phyloP scores from a whole-genome alignment of 2,888 invertebrate species.

The Limenitis camilla region DNA sequence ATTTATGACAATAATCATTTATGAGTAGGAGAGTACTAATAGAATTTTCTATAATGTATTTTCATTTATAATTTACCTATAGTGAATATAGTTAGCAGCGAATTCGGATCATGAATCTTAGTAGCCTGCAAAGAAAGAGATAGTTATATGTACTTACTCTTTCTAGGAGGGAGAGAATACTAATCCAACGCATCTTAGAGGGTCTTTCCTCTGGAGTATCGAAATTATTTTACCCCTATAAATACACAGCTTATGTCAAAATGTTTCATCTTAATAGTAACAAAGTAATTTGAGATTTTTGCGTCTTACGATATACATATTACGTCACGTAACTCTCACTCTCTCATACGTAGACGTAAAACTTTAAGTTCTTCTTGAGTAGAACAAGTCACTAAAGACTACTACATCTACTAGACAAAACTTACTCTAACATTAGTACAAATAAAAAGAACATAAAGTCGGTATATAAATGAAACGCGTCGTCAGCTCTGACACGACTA shows the following conservation, averaged over 20 bases:
- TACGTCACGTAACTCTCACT: too few relatives aligned
- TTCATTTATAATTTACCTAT: too few relatives aligned
- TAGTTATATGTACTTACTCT: background rate
- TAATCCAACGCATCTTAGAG: slow-evolving; percentile 8
- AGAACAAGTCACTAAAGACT: too few relatives aligned
- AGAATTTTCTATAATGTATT: too few relatives aligned
- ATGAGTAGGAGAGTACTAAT: too few relatives aligned
- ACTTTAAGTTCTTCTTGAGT: too few relatives aligned
- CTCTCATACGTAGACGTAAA: too few relatives aligned
- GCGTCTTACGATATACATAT: too few relatives aligned
- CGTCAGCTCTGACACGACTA: slow-evolving; percentile 5
- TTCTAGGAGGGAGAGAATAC: slow-evolving; percentile 11
- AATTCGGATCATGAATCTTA: too few relatives aligned
- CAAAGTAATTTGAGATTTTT: too few relatives aligned
- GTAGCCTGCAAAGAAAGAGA: background rate
- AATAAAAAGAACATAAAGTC: background rate
- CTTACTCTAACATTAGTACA: background rate
- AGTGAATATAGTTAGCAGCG: too few relatives aligned
- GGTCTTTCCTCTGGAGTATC: slow-evolving; percentile 12
- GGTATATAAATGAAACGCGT: slow-evolving; percentile 8
- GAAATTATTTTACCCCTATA: slow-evolving; percentile 1
- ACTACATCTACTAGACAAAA: background rate
- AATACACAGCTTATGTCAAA: slow-evolving; percentile 4
- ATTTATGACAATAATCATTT: too few relatives aligned
- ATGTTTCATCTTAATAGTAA: background rate